Percentiles rank a stretch among this genome's conserved stretches.
These are phyloP conservation scores for Pelodytes ibericus DNA, from an alignment of 2,797 vertebrate species.

Conservation along the genomic window DNA sequence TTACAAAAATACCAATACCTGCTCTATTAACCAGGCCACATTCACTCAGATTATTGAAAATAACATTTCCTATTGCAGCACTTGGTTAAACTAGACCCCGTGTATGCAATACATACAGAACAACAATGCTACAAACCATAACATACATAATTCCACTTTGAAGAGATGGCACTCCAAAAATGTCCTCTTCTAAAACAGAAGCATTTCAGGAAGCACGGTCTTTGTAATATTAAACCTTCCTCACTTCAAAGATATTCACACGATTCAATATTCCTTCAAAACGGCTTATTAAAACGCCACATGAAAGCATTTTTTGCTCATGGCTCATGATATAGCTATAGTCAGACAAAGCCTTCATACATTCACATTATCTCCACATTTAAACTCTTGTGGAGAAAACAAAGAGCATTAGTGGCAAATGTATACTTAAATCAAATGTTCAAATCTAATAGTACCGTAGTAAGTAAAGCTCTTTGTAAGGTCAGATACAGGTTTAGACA, in stretches of 20 bases:
- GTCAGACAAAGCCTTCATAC: conserved; percentile 27
- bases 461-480: no score
- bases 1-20: not conserved
- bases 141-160: not conserved
- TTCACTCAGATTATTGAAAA: no score
- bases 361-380: not conserved
- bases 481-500: no score
- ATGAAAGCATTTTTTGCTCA: conserved; percentile 48
- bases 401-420: not conserved
- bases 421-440: no score
- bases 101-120: no score
- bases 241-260: conserved; percentile 50
- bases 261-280: conserved; percentile 34
- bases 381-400: not conserved
- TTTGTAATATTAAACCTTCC: conserved; percentile 49
- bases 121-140: no score
- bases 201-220: conserved; percentile 29
- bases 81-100: no score
- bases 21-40: not conserved
- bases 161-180: conserved; percentile 21
- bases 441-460: no score
- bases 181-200: conserved; percentile 32
- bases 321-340: conserved; percentile 30
- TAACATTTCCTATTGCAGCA: no score
- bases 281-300: conserved; percentile 18